Conservation (phyloP, 2,888 invertebrate genomes). For the Sesia bembeciformis region DNA sequence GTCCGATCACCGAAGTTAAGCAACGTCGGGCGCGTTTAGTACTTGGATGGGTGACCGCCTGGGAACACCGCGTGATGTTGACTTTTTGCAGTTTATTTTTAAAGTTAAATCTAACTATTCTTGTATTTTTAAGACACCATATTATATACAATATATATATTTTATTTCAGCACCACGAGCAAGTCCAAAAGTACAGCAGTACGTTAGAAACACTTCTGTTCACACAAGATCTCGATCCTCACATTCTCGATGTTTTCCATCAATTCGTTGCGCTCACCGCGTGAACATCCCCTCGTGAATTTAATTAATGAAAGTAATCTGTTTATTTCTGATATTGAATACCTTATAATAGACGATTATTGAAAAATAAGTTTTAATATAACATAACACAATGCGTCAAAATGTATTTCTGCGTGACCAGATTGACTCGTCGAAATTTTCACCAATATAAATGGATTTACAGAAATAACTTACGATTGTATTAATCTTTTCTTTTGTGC, state of each 20-base stretch:
- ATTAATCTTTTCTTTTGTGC: no score
- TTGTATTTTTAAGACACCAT: background rate
- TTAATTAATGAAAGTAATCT: background rate
- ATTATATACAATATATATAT: constrained; percentile 4
- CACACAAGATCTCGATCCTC: constrained; percentile 95
- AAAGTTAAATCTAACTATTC: no score
- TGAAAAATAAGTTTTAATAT: background rate
- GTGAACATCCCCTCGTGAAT: constrained; percentile 32
- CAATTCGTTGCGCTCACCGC: constrained; percentile 94
- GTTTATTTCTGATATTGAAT: background rate
- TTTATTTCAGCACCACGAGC: constrained; percentile 92
- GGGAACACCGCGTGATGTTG: constrained; percentile 32
- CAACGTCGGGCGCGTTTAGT: constrained; percentile 31
- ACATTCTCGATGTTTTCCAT: constrained; percentile 97
- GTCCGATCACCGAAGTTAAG: constrained; percentile 49
- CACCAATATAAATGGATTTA: no score
- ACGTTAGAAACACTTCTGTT: constrained; percentile 96
- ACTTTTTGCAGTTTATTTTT: constrained; percentile 15
- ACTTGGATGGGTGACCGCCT: constrained; percentile 50
- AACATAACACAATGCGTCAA: no score
- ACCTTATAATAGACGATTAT: background rate
- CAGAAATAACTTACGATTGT: no score
- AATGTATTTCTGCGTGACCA: no score
- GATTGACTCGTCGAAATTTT: no score
- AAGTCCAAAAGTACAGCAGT: constrained; percentile 96